Conservation (phyloP, 2,113 vertebrate species). For the Petrocephalus microphthalmus region DNA sequence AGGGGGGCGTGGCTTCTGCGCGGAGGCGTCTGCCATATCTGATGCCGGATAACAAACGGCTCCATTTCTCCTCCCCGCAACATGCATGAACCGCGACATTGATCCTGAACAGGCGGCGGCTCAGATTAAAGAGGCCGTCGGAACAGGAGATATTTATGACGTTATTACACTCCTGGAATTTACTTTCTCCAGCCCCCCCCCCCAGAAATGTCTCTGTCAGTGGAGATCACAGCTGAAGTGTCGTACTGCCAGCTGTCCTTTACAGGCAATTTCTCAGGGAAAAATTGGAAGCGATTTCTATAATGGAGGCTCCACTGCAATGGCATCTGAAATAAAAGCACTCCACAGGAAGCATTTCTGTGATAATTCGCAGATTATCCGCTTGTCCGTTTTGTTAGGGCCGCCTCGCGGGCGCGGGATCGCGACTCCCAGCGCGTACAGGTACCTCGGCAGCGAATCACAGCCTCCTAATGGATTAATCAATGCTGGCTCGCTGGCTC, state of each 20-base stretch:
- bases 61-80: not conserved
- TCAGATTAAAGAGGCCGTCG: conserved; percentile 29
- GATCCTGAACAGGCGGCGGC: conserved; percentile 31
- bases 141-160: conserved; percentile 29
- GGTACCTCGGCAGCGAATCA: conserved; percentile 32
- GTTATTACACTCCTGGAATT: conserved; percentile 22
- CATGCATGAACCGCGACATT: conserved; percentile 31
- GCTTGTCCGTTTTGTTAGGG: conserved; percentile 12
- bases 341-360: conserved; percentile 29
- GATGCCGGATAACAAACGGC: not conserved
- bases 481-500: conserved; percentile 31
- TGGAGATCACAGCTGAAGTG: conserved; percentile 33
- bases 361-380: conserved; percentile 41
- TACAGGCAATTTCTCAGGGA: conserved; percentile 37
- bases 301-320: conserved; percentile 42
- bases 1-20: conserved; percentile 11
- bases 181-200: not conserved
- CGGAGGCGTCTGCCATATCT: conserved; percentile 14
- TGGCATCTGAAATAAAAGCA: conserved; percentile 41
- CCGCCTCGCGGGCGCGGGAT: conserved; percentile 1
- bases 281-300: conserved; percentile 43
- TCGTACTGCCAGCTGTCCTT: conserved; percentile 30
- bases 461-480: conserved; percentile 45
- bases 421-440: too few species aligned
- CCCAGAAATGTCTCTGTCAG: conserved; percentile 24